phyloP scores from a whole-genome alignment of 2,797 vertebrate genomes.

The Sebastes dallii region DNA sequence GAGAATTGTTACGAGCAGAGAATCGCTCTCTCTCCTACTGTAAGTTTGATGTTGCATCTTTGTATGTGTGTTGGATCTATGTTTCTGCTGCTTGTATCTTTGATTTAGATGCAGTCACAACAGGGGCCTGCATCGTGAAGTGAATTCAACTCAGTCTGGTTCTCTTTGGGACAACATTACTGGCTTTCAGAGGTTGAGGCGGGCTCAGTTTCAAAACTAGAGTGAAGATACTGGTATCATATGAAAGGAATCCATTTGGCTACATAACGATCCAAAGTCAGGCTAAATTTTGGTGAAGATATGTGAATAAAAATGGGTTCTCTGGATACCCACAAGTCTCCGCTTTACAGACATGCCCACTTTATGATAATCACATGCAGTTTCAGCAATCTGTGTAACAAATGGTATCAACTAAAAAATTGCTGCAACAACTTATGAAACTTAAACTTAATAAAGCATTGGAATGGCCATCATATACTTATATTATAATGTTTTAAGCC shows the following conservation, averaged over 20 bases:
- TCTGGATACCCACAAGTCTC: neutral
- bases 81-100: neutral
- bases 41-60: neutral
- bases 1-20: neutral
- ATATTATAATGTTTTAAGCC: no score
- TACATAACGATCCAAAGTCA: neutral
- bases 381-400: neutral
- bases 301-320: neutral
- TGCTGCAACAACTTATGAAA: neutral
- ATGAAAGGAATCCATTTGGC: neutral
- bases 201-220: neutral
- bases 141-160: neutral
- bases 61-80: neutral
- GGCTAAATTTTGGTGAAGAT: neutral
- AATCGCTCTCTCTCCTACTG: neutral
- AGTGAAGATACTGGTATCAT: neutral
- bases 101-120: neutral
- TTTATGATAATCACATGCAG: neutral
- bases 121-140: neutral
- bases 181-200: fast-evolving
- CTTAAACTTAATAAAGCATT: fast-evolving
- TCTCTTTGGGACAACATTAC: neutral
- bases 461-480: no score
- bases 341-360: no score
- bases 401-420: neutral